Base-by-base conservation (phyloP, 2,113 vertebrate genomes). In the Grantiella picta region DNA sequence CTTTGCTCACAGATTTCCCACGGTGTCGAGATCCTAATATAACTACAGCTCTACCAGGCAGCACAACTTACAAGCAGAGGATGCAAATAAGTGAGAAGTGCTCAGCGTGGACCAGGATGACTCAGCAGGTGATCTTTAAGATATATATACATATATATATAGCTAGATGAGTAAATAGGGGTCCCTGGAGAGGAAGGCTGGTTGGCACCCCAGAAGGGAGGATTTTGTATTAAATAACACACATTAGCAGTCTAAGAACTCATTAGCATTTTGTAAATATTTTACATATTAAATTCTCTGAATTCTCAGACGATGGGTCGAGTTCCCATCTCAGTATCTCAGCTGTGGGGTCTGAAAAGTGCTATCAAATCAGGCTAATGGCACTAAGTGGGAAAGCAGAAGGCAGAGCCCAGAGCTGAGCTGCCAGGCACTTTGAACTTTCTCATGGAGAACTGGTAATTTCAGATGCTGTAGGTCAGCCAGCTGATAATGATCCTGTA, bases 391-490 rank as follows among this genome's bases (percentile, higher is more conserved):
- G 20, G 9, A 45, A 93, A 69, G 64, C 4, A 3, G 59, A 87
- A 91, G 42, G 57, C 90, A 82, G 54, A 88, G n/a, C 29, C 35
- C 60, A 81, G 42, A 81, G 66, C 16, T 12, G 44, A 89, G 15
- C 47, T 77, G 64, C 35, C 54, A 73, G 38, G 56, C 47, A 66
- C 72, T 86, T 22, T 53, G 57, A 90, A 81, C 82, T 52, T 59
- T 73, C 29, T 68, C 29, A 28, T 47, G 33, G 42, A 90, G 42
- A 92, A 90, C 47, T 70, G 72, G 35, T 25, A 85, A 88, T 72
- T 90, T 92, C 53, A 93, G 70, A 85, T 36, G 28, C 70, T 66
- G 33, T 24, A 76, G 50, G 60, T 83, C 76, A 86, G 28, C n/a
- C 71, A 89, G 56, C 47, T 88, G 63, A 82, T n/a, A 90, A 49